Evolutionary conservation across 37 sponge, comb jelly and placozoan genomes (phyloP).

Genomic region (Oscarella lobularis): DNA sequence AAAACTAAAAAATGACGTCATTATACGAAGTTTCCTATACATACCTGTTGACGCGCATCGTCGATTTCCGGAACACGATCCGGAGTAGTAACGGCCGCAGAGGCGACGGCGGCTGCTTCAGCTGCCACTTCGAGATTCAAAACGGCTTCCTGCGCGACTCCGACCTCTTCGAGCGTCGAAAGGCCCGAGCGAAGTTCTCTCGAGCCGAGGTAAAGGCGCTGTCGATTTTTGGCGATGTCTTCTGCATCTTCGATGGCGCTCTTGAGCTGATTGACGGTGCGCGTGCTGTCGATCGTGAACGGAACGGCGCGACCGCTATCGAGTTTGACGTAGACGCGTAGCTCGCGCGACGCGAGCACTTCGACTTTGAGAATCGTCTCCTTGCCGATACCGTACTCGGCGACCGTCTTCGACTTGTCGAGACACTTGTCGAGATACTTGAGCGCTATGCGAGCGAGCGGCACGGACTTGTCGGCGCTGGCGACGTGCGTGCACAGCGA

Average conservation of each 20-base stretch:
- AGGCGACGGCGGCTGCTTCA: background rate
- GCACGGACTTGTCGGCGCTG: background rate
- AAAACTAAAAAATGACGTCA: background rate
- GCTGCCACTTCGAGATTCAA: background rate
- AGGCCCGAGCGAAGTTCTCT: background rate
- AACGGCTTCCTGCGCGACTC: background rate
- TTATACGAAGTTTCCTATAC: background rate
- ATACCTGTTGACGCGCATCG: background rate
- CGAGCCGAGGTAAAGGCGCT: background rate
- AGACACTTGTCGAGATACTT: background rate
- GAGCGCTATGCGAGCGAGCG: background rate
- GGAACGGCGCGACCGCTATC: background rate
- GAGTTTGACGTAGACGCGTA: background rate
- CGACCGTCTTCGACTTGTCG: constrained; percentile 7
- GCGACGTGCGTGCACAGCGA: background rate
- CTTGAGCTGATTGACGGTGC: background rate
- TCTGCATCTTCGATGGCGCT: background rate
- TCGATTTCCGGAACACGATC: background rate
- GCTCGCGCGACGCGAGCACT: background rate
- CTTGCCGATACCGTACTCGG: constrained; percentile 1
- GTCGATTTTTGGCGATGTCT: background rate
- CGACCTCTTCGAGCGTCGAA: background rate
- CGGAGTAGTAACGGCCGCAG: background rate
- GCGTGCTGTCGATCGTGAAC: constrained; percentile 1
- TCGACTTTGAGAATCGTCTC: constrained; percentile 2